phyloP scores from a whole-genome alignment of 2,888 invertebrate genomes.

The Ophonus ardosiacus region DNA sequence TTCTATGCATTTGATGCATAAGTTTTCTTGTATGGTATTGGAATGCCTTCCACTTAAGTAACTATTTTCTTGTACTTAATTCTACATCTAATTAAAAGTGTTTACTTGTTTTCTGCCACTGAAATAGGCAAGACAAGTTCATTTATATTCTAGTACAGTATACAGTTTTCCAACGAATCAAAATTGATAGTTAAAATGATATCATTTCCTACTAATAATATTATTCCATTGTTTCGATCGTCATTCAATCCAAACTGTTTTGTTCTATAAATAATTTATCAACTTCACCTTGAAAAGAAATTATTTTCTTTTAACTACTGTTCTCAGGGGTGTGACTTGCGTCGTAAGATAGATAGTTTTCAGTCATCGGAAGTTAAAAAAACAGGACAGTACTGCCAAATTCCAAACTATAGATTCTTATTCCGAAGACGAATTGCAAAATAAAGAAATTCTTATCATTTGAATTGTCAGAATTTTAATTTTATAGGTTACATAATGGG shows the following conservation, averaged over 20 bases:
- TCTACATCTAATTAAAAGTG: neutral
- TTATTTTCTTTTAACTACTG: slow-evolving; percentile 11
- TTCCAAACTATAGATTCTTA: no score
- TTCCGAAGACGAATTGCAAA: no score
- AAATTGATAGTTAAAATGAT: neutral
- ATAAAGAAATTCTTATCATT: no score
- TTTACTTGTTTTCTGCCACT: neutral
- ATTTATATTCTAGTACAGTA: neutral
- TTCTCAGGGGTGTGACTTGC: slow-evolving; percentile 1
- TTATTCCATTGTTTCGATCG: slow-evolving; percentile 20
- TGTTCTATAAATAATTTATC: slow-evolving; percentile 30
- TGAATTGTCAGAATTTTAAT: no score
- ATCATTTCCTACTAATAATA: neutral
- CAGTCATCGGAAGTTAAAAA: no score
- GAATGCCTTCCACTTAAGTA: neutral
- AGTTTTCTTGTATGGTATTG: no score
- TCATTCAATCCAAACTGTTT: neutral
- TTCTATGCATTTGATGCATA: no score
- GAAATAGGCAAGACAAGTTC: neutral
- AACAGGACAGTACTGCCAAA: no score
- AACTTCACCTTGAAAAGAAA: slow-evolving; percentile 23
- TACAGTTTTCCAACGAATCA: neutral
- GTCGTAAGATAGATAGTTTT: neutral
- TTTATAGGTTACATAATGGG: no score
- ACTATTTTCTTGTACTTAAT: neutral